These are phyloP conservation scores for Nomada hirtipes DNA, from an alignment of 2,888 invertebrate species.

Conservation along the genomic window DNA sequence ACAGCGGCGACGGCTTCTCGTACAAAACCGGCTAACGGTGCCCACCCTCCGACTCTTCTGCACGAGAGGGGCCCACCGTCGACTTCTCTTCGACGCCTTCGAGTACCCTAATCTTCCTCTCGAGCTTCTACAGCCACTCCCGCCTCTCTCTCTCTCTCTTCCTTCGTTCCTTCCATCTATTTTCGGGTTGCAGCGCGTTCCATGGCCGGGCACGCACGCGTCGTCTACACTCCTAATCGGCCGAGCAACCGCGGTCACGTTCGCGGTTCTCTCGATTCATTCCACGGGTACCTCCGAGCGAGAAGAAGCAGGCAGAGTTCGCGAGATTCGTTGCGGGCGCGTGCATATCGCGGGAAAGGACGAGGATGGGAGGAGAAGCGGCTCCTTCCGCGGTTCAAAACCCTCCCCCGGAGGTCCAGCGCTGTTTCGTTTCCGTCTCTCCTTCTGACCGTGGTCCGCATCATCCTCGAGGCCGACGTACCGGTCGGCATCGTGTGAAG, in stretches of 20 bases:
- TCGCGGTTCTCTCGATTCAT: neutral
- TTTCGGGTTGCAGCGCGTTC: conserved; percentile 2
- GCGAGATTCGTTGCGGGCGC: neutral
- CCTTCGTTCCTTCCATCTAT: conserved; percentile 4
- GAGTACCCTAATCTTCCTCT: conserved; percentile 74
- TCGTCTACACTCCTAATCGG: conserved; percentile 19
- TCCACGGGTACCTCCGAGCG: neutral
- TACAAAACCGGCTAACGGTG: conserved; percentile 77
- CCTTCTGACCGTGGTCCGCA: conserved; percentile 77
- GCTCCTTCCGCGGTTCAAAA: conserved; percentile 69
- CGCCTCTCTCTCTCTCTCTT: conserved; percentile 17
- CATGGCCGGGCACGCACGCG: conserved; percentile 14
- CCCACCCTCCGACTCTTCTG: conserved; percentile 71
- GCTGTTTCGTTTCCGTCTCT: conserved; percentile 52
- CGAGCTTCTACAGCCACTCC: conserved; percentile 43
- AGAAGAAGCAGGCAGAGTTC: neutral
- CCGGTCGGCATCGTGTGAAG: conserved; percentile 84
- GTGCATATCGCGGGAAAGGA: neutral
- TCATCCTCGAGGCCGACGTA: conserved; percentile 77
- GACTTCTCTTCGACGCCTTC: conserved; percentile 69
- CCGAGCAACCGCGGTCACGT: conserved; percentile 12
- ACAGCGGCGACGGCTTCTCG: conserved; percentile 74
- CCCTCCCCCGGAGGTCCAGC: conserved; percentile 68
- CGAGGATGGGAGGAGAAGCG: conserved; percentile 32
- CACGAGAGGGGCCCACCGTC: conserved; percentile 59